Base-by-base conservation (phyloP, 2,113 vertebrate species). In the Corythornis cristatus region DNA sequence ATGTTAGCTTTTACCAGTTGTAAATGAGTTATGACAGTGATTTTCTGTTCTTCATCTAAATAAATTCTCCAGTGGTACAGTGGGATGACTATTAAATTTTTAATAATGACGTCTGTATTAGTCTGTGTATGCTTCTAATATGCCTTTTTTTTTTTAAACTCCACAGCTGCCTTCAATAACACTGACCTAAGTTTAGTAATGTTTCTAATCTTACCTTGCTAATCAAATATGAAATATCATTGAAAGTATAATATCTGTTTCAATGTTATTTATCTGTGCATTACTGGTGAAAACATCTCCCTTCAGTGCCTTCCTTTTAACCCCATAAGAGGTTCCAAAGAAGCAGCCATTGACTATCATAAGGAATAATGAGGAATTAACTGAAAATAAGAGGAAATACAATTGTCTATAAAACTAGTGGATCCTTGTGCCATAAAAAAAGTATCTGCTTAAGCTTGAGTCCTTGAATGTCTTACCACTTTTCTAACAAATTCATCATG, bases 401-500 rank as follows among this genome's bases (percentile, higher is more conserved):
- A 84, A 11, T 2, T 29, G 31, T 57, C 25, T 86, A 5, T 56
- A 68, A 58, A 89, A 70, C 5, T 12, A 29, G 11, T 29, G 16
- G 7, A 22, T 62, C 17, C 68, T 77, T 33, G 40, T 83, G 42
- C 79, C 66, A 51, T 6, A 37, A 29, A 42, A 37, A 37, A 57
- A 83, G 25, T 42, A 66, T 62, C 12, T 60, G 16, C 20, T 92
- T 75, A 46, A 92, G 66, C 7, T 57, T 75, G 20, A 76, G 31
- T 53, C 8, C 23, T 88, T 43, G 11, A 89, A 25, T 42, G 42
- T 68, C 98, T 98, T 96, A 98, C 98, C 98, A 98, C 98, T 97
- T 94, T 97, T 7, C 35, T 93, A 84, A 98, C 96, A 94, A 98
- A 98, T 29, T 98, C 97, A 46, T 98, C 98, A 5, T 98, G 98